Base-by-base conservation (phyloP, 2,888 invertebrate genomes). In the Agrochola lota region DNA sequence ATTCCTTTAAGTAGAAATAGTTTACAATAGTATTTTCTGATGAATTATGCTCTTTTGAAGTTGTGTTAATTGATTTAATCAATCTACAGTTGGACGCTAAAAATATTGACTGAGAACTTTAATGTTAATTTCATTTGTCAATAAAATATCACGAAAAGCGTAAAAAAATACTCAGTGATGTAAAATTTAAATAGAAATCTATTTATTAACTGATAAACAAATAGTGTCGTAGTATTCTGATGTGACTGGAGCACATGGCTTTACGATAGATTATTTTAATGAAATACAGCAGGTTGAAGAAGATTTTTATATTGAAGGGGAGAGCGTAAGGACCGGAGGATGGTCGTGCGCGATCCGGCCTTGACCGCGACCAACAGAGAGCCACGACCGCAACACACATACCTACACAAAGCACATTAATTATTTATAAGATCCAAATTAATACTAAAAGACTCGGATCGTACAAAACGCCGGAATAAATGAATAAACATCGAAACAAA, bases 371-470 rank as follows among this genome's bases (percentile, higher is more conserved):
- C 87, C 89, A 89, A 87, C 90, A 85, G 86, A 90, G 91, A 90
- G 90, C 90, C 91, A 87, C 90, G 90, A 89, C 92, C 91, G 90
- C 91, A 84, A 87, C 85, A 87, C 84, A 91, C 88, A 92, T 91
- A 91, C 90, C 89, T 90, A 91, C 88, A 93, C 90, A 91, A 87
- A 86, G 81, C 91, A 88, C 93, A 94, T 95, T 93, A 94, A 94
- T 94, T 95, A 95, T 95, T 95, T 94, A 95, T 95, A 94, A 94
- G 94, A 90, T 92, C 93, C 92, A 95, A 96, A 95, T 95, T 95
- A 95, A 94, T 94, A 94, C 94, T 93, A 93, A 94, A 94, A 92
- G 91, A 91, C 89, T 87, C 90, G 90, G 91, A 91, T 91, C 91
- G 91, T 91, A 94, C 93, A 93, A 94, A 93, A 94, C 90, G 91